A percentile compares a stretch with the other conserved stretches of the same genome.
Evolutionary conservation across 2,113 vertebrate species (phyloP).

Genomic region (Urocynchramus pylzowi): DNA sequence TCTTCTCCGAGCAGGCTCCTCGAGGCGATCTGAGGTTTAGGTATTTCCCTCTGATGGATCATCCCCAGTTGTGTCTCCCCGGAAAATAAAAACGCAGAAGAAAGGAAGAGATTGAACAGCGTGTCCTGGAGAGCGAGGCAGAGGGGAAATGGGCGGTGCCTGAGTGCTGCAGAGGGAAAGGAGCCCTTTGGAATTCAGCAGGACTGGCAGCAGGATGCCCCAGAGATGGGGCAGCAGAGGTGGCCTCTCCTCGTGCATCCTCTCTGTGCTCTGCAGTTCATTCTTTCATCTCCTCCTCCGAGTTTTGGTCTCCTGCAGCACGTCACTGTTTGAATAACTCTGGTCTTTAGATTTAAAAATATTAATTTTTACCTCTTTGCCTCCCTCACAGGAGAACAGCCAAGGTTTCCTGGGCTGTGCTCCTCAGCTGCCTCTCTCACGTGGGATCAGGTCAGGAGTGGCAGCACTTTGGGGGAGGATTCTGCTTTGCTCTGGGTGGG

Average conservation of each 20-base stretch:
- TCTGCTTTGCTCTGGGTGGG: neutral
- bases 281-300: neutral
- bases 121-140: neutral
- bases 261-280: neutral
- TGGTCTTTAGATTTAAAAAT: neutral
- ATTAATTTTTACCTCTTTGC: neutral
- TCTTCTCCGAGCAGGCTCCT: neutral
- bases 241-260: neutral
- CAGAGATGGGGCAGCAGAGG: neutral
- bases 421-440: neutral
- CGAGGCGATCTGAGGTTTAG: neutral
- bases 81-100: neutral
- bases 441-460: neutral
- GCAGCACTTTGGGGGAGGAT: neutral
- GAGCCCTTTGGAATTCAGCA: neutral
- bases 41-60: neutral
- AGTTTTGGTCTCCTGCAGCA: neutral
- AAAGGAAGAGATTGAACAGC: neutral
- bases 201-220: neutral
- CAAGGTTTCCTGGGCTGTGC: neutral
- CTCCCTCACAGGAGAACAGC: rapidly evolving
- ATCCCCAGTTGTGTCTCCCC: neutral
- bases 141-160: neutral
- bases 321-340: neutral
- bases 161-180: neutral